Conservation (phyloP, 2,113 vertebrate species). For the Amphiprion percula region DNA sequence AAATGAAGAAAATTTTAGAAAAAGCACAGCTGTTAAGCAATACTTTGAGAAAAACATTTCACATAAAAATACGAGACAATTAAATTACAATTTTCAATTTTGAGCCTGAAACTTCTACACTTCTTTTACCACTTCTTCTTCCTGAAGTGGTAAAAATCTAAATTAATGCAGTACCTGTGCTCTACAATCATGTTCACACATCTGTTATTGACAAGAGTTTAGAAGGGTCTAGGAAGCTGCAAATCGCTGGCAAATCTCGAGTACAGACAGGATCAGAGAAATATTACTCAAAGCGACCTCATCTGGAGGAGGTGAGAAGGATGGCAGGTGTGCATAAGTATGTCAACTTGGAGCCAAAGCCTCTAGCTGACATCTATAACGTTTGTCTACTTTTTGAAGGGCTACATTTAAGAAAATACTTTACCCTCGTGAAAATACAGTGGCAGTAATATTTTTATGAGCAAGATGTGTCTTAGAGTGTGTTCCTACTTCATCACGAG, state of each 20-base stretch:
- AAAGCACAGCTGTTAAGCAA: no score
- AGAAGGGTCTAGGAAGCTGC: neutral
- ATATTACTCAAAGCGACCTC: neutral
- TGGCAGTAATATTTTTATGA: neutral
- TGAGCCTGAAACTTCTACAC: no score
- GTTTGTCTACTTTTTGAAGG: neutral
- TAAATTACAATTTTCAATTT: no score
- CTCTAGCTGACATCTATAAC: neutral
- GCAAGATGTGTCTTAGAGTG: neutral
- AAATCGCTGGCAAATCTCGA: neutral
- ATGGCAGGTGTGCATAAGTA: constrained; percentile 7
- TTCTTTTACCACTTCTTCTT: neutral
- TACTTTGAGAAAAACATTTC: no score
- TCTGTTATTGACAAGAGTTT: neutral
- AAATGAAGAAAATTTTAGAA: no score
- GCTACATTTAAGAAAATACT: neutral
- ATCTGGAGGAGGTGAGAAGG: neutral
- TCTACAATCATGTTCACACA: neutral
- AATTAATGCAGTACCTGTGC: neutral
- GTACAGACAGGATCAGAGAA: constrained; percentile 2
- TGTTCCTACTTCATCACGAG: neutral
- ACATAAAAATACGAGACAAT: no score
- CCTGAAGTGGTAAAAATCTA: neutral
- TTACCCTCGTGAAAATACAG: neutral
- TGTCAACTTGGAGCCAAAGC: neutral